Conservation (phyloP, 1,140 invertebrate genomes). For the Drosophila equinoxialis region DNA sequence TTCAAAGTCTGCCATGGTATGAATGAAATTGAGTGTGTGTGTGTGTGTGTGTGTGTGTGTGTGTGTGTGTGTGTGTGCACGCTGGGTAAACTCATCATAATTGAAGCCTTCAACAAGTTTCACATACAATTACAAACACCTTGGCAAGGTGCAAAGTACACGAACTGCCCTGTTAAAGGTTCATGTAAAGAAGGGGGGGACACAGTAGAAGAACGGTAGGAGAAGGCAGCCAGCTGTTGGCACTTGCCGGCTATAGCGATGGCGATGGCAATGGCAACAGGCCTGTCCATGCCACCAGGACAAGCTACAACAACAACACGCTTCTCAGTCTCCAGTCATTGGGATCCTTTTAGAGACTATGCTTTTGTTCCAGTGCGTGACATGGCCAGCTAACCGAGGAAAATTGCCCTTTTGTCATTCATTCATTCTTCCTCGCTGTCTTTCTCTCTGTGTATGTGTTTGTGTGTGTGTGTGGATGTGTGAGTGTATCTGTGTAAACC, state of each 20-base stretch:
- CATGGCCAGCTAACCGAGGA: constrained; percentile 29
- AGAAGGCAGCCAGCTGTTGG: neutral
- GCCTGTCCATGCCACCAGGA: neutral
- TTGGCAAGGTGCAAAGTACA: constrained; percentile 49
- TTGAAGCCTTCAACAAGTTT: constrained; percentile 80
- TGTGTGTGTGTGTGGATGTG: neutral
- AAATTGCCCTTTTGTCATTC: constrained; percentile 48
- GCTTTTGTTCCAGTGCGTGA: constrained; percentile 32
- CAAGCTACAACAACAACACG: neutral
- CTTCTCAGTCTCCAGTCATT: neutral
- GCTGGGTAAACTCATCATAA: constrained; percentile 71
- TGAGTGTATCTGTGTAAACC: neutral
- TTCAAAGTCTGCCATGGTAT: constrained; percentile 4
- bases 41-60: constrained; percentile 3
- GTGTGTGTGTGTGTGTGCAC: constrained; percentile 23
- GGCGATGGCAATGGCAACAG: neutral
- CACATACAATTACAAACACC: constrained; percentile 78
- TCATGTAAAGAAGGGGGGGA: neutral
- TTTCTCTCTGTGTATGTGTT: neutral
- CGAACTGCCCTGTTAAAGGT: constrained; percentile 11
- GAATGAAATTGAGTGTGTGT: neutral
- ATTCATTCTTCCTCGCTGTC: neutral
- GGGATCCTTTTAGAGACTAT: neutral
- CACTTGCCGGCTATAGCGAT: neutral
- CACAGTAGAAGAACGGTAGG: neutral